These are phyloP conservation scores for Anoplophora glabripennis DNA, from an alignment of 1,140 invertebrate species.

Conservation along the genomic window DNA sequence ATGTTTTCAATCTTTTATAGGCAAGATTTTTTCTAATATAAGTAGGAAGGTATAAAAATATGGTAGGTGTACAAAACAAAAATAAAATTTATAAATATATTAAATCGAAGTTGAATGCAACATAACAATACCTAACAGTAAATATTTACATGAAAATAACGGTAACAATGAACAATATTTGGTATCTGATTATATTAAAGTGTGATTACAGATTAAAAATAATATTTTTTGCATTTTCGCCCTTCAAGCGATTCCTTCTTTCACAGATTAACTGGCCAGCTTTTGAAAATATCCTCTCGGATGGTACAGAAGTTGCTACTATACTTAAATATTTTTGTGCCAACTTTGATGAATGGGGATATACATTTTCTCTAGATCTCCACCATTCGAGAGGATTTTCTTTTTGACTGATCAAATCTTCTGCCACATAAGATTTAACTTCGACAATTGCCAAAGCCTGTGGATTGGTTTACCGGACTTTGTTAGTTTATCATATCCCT, in stretches of 20 bases:
- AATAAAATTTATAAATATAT: too few species aligned
- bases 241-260: slow-evolving; percentile 32
- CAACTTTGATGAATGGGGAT: slow-evolving; percentile 39
- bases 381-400: slow-evolving; percentile 35
- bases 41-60: too few species aligned
- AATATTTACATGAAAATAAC: too few species aligned
- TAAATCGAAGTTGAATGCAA: too few species aligned
- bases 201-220: slow-evolving; percentile 39
- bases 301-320: slow-evolving; percentile 46
- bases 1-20: too few species aligned
- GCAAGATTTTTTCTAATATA: too few species aligned
- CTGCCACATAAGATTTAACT: slow-evolving; percentile 7
- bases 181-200: too few species aligned
- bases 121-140: too few species aligned
- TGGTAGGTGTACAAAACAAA: too few species aligned
- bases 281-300: slow-evolving; percentile 49
- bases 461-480: neutral
- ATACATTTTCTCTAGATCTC: slow-evolving; percentile 34
- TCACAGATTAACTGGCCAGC: slow-evolving; percentile 35
- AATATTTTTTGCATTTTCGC: slow-evolving; percentile 38
- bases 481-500: slow-evolving; percentile 3
- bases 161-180: too few species aligned
- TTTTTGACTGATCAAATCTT: slow-evolving; percentile 4
- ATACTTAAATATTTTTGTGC: slow-evolving; percentile 42
- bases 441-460: slow-evolving; percentile 7